Percentiles rank a stretch among this genome's conserved stretches.
Evolutionary conservation across 2,113 vertebrate genomes (phyloP).

Genomic region (Larimichthys crocea): DNA sequence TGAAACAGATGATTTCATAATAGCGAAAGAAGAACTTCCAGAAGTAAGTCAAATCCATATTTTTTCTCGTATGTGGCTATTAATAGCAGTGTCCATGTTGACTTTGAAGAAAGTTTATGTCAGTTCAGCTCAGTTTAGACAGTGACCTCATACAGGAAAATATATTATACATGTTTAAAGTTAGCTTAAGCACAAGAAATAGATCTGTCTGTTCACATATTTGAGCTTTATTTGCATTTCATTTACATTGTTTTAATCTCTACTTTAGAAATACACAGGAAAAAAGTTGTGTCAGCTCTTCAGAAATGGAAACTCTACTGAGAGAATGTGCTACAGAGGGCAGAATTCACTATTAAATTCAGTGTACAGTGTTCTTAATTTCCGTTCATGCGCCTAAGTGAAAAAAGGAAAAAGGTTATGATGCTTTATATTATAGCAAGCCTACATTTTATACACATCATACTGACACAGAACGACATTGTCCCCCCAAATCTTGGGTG

Average conservation of each 20-base stretch:
- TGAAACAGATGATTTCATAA: slow-evolving; percentile 66
- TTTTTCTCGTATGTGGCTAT: slow-evolving; percentile 26
- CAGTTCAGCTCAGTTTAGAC: neutral
- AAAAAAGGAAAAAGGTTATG: neutral
- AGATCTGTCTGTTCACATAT: neutral
- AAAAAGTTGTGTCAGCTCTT: neutral
- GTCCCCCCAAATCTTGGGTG: neutral
- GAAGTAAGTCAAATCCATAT: slow-evolving; percentile 72
- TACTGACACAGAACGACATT: neutral
- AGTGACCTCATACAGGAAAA: slow-evolving; percentile 17
- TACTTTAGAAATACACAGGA: neutral
- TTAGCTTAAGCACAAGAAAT: neutral
- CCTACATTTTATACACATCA: neutral
- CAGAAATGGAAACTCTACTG: neutral
- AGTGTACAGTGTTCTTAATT: neutral
- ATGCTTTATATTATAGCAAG: neutral
- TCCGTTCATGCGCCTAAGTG: neutral
- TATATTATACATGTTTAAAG: neutral
- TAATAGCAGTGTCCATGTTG: neutral
- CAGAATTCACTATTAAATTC: neutral
- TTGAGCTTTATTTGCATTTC: neutral
- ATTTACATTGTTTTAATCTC: neutral
- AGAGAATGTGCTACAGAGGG: neutral
- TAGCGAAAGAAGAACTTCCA: slow-evolving; percentile 42
- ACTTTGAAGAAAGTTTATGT: slow-evolving; percentile 22